phyloP scores from a whole-genome alignment of 2,113 vertebrate genomes.

The rabbit (Oryctolagus cuniculus) region mOryCun1.1 NC_091439.1:39899001-39899500 shows the following conservation, averaged over 20 bases:
- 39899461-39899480: not conserved
- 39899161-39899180: not conserved
- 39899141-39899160: fast-evolving
- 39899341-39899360: not conserved
- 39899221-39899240: not conserved
- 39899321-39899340: not conserved
- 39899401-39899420: not conserved
- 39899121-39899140: not conserved
- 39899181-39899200: too few relatives aligned
- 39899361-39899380: not conserved
- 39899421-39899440: not conserved
- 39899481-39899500: not conserved
- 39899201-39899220: not conserved
- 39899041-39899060: not conserved
- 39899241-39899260: not conserved
- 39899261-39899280: not conserved
- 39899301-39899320: not conserved
- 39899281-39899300: not conserved
- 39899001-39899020: not conserved
- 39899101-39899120: not conserved
- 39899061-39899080: not conserved
- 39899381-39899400: too few relatives aligned
- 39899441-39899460: not conserved
- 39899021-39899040: not conserved
- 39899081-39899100: too few relatives aligned